Evolutionary conservation across 2,113 vertebrate species (phyloP), one percentile per base, ranked within the genome.

Genomic region (Archocentrus centrarchus): DNA sequence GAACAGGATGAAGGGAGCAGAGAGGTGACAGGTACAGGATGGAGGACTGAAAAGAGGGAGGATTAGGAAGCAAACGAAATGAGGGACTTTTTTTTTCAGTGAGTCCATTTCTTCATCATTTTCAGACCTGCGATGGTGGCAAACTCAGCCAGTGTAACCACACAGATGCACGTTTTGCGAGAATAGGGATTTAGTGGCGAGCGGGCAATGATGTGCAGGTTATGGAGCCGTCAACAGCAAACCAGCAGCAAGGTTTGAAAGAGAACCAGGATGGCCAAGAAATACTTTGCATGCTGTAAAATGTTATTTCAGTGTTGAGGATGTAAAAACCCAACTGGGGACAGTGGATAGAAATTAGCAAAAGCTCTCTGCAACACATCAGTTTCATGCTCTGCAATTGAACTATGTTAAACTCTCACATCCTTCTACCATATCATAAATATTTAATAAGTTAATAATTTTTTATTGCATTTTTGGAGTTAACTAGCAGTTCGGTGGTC

Each of bases 281-380:
- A 73, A 53, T 7, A 6, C 17, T 70, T 50, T 70, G 44, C 50
- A 70, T 70, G 30, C 24, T 70, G 44, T 50, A 50, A 50, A 70
- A 30, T 70, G 7, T 7, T 20, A 70, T 68, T 68, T 68, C 22
- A 7, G 22, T 68, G 41, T n/a, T 50, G 41, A 15, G 15, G 41
- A 70, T 18, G 44, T 70, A 30, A 70, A 70, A 70, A 41, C 22
- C 9, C 41, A 68, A 68, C 64, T 41, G 50, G 44, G 66, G 66
- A 30, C 66, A 50, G 30, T 15, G 30, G 1, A 27, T 27, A 13
- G 24, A 70, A 70, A 2, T 10, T 20, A 24, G 66, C 8, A 70
- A 24, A 50, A 70, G 50, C 66, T 70, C 66, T 50, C 6, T 70
- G 41, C 66, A 70, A 20, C 66, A 70, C 66, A 70, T 68, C 41